Percentiles rank a stretch among this genome's conserved stretches.
Evolutionary conservation across 1,140 invertebrate genomes (phyloP).

Genomic region (Drosophila ercepeae): DNA sequence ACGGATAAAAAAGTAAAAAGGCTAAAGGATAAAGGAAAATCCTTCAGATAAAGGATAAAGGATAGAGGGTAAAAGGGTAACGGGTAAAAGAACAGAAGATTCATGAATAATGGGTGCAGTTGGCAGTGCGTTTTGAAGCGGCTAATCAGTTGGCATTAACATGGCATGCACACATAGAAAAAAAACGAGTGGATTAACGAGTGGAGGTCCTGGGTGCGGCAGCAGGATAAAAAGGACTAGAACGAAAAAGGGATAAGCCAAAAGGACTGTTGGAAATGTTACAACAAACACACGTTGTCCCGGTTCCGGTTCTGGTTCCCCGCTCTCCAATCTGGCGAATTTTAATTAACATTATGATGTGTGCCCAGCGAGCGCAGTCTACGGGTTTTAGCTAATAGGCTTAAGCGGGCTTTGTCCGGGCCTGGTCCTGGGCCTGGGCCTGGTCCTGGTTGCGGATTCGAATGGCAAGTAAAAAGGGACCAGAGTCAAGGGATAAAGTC

Average conservation of each 20-base stretch:
- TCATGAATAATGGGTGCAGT: constrained; percentile 62
- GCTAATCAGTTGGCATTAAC: constrained; percentile 62
- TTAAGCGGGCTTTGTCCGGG: constrained; percentile 43
- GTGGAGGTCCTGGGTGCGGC: neutral
- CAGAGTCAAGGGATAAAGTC: constrained; percentile 14
- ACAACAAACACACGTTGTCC: constrained; percentile 13
- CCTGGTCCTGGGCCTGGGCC: no score
- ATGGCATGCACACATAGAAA: constrained; percentile 53
- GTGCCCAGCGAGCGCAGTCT: constrained; percentile 36
- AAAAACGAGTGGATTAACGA: constrained; percentile 33
- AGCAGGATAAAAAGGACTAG: neutral
- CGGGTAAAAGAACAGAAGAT: constrained; percentile 41
- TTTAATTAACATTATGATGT: constrained; percentile 59
- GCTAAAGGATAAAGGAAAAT: no score
- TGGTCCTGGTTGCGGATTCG: no score
- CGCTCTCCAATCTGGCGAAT: constrained; percentile 20
- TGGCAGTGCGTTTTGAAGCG: constrained; percentile 63
- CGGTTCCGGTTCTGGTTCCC: neutral
- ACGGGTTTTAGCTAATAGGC: constrained; percentile 47
- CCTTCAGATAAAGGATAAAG: no score
- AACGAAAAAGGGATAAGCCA: neutral
- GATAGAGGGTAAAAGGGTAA: neutral
- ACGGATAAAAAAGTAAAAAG: neutral
- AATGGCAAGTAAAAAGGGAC: constrained; percentile 6
- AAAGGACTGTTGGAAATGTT: constrained; percentile 26